Base-by-base conservation (phyloP, 1,140 invertebrate genomes). In the Drosophila obscura region DNA sequence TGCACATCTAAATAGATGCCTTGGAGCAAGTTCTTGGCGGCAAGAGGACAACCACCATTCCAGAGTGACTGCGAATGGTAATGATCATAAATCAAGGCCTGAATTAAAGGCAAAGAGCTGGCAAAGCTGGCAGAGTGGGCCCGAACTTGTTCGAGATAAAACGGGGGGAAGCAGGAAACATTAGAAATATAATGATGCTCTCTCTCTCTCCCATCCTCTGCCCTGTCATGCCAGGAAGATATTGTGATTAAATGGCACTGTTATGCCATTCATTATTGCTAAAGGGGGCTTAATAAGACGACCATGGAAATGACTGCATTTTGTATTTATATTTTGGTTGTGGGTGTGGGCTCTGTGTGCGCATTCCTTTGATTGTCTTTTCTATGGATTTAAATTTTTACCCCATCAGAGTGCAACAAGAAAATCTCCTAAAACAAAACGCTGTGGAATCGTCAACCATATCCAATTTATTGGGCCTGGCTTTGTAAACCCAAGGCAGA, bases 71-170 rank as follows among this genome's bases (percentile, higher is more conserved):
- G 63, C 67, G 67, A 69, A 77, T 77, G 77, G 67, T 84, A 85
- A 87, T 84, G 79, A 74, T 87, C 82, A 84, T 84, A 84, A 84
- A 84, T 84, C 81, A 84, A 80, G 63, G 77, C 61, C 80, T 59
- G 60, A 72, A 59, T 79, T 79, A 77, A 83, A 85, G 80, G 84
- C 80, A 83, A 84, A 72, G 9, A 11, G 9, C 31, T 35, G 9
- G 9, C 19, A 19, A 2, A 39, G 11, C 35, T 11, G 35, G 4
- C 11, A 39, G 67, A 73, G 81, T 85, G 81, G 81, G 80, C 77
- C 77, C 62, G 66, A 61, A 58, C 56, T 49, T 61, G 62, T 75
- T 68, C 73, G 53, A 68, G 73, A 77, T 76, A 76, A 77, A 39
- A 28, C 1, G 35, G 50, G 45, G 50, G 52, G 45, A 56, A 69